Evolutionary conservation across 2,888 invertebrate genomes (phyloP).

Genomic region (Limnephilus marmoratus): DNA sequence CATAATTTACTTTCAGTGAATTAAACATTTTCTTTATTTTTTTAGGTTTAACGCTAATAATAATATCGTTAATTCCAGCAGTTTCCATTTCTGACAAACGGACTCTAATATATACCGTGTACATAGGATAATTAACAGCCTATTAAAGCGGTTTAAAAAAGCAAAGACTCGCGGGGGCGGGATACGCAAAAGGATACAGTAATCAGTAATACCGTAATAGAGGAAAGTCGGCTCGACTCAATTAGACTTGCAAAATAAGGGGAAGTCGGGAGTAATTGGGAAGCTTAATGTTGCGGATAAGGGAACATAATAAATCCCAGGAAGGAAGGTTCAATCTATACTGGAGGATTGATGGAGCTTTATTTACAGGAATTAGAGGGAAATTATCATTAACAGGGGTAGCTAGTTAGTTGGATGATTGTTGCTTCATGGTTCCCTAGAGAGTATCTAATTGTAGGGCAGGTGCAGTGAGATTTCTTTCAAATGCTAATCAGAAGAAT

Average conservation of each 20-base stretch:
- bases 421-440: not conserved
- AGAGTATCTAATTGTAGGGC: not conserved
- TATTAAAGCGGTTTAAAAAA: constrained; percentile 2
- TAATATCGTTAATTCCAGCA: not conserved
- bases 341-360: not conserved
- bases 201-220: not conserved
- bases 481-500: not conserved
- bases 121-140: not conserved
- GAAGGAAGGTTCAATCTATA: constrained; percentile 27
- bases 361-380: not conserved
- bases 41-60: not conserved
- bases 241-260: constrained; percentile 2
- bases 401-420: not conserved
- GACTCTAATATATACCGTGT: not conserved
- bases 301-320: constrained; percentile 46
- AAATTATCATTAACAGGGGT: not conserved
- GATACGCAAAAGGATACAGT: not conserved
- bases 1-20: not conserved
- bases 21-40: not conserved
- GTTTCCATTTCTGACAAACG: not conserved
- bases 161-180: not conserved
- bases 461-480: not conserved
- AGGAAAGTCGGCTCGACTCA: not conserved
- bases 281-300: constrained; percentile 44
- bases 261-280: constrained; percentile 26